Evolutionary conservation across 64 coral and sea anemone species (phyloP), one percentile per base, ranked within the genome.

Genomic region (Hydrozoanthus tunicans): DNA sequence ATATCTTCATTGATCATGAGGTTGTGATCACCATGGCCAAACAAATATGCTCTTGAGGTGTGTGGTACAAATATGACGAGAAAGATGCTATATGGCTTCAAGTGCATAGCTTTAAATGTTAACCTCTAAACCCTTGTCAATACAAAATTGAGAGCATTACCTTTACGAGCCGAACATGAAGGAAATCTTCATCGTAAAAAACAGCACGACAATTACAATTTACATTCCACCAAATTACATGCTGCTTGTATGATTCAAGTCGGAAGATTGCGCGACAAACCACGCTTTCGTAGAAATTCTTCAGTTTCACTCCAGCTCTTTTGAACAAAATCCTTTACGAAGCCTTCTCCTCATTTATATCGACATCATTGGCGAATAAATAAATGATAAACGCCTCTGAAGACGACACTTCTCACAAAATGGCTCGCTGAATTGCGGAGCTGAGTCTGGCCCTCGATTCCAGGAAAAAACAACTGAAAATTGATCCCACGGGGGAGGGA

Each of bases 401-500:
- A 25, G 14, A 56, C 7, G 53, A n/a, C 61, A 56, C 60, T 88
- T 20, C 73, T 17, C 24, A 5, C 68, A 73, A 74, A 74, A 74
- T 74, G 53, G n/a, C 69, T 60, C n/a, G 84, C 84, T 73, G 25
- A 88, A 88, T 58, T 86, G 51, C 53, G 5, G 65, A 57, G 65
- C 84, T 88, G 6, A 32, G 6, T 71, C 5, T 4, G 7, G 27
- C 56, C 84, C 84, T 88, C 84, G 84, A 61, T 88, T 88, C 84
- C 84, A 88, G 69, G 84, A 43, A 88, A 88, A 88, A 75, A 88
- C 69, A 83, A 51, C 81, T 88, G 69, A 88, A 88, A 58, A 43
- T 65, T 32, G 57, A 57, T 60, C 60, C 70, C 56, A 25, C 24
- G n/a, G 24, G 67, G 84, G 53, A 26, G 84, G 17, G 53, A 23